Base-by-base conservation (phyloP, 2,113 vertebrate genomes). In the Edolisoma coerulescens region DNA sequence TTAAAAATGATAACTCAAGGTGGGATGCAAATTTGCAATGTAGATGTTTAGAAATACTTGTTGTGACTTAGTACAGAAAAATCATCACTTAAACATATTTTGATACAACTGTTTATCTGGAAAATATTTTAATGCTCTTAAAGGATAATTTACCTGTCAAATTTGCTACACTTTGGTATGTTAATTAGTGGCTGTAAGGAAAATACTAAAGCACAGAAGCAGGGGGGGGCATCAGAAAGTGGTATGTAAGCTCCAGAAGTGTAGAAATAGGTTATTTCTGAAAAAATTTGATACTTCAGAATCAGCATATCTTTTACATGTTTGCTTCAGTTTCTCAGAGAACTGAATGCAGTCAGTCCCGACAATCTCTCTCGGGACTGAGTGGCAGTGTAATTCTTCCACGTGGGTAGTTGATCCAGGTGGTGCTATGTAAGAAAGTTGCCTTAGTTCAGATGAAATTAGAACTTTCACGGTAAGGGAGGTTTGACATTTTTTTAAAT, bases 121-220 rank as follows among this genome's bases (percentile, higher is more conserved):
- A 84, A 94, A 96, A 90, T 96, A 86, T 70, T 97, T 96, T 97
- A 96, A 96, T 97, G 85, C 90, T 97, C 95, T 97, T 96, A 97
- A 97, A 96, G 96, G 93, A 94, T 98, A 97, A 98, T 98, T 97
- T 97, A 94, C 95, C 80, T 97, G 97, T 97, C 97, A 98, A 70
- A 97, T 93, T 89, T 92, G 39, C 41, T 94, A n/a, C 24, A n/a
- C 84, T 88, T 84, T 97, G 96, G 95, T 96, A 97, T 97, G 88
- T n/a, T 98, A 98, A 98, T 98, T 97, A 97, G 67, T 93, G 79
- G 80, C 89, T 97, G 47, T 52, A 95, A 97, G 97, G 96, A 93
- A 98, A 98, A 98, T 96, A 97, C 37, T 97, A 87, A 97, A 93
- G 78, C 82, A 7, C 16, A 86, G 89, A 90, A 97, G 78, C 75